Base-by-base conservation (phyloP, 2,797 vertebrate species). In the Oryzias sinensis region DNA sequence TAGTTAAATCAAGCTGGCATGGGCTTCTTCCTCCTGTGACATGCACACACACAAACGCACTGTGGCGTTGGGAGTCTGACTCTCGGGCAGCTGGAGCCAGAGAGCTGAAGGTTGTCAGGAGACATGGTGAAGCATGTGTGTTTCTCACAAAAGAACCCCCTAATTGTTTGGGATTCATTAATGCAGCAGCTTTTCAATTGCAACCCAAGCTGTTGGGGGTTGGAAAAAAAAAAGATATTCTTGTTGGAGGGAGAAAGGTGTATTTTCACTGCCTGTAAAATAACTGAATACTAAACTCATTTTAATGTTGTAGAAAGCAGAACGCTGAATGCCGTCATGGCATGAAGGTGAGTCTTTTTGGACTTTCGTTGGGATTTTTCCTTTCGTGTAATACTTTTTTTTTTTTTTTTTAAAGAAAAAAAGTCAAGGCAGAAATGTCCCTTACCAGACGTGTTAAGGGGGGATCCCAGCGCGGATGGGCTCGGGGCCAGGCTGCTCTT, bases 401-500 rank as follows among this genome's bases (percentile, higher is more conserved):
- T 46, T 46, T 46, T 43, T 43, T 43, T 45, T 45, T 62, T 64
- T 53, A 44, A 47, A 69, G 53, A 67, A 61, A 53, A 41, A 27
- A 49, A 65, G 43, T 62, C 51, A 27, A 20, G 33, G 37, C 24
- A 25, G 70, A 70, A 56, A 56, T 57, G 53, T 56, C 77, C 86
- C 90, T 93, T 86, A 97, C 95, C 94, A 84, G 94, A 94, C 72
- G 94, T 90, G 83, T 87, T 94, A 88, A 96, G 83, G 70, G 93
- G 83, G 87, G 96, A 93, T 88, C 92, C 93, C 85, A 95, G 92
- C 4, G 94, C 76, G 43, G 89, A 85, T 61, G 92, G 90, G 91
- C 93, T 95, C 1, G 93, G 74, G 74, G 93, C 91, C 91, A 98
- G 91, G 91, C 93, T 90, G 82, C 93, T 94, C 91, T 97, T 98